These are phyloP conservation scores for Chaetodon trifasciatus DNA, from an alignment of 2,797 vertebrate genomes.

Conservation along the genomic window DNA sequence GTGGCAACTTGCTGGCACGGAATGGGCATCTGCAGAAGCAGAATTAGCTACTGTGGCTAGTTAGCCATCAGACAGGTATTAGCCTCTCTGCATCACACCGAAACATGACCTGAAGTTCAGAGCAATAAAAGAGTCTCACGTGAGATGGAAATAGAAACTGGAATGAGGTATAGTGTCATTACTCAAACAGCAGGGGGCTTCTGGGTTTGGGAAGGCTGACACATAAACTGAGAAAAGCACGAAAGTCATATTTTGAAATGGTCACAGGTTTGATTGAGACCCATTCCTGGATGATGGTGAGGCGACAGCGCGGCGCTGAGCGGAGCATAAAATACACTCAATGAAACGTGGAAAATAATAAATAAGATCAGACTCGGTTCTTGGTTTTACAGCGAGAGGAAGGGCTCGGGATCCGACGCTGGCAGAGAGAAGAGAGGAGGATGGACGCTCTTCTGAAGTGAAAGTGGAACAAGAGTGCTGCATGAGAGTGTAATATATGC, in stretches of 20 bases:
- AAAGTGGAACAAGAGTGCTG: constrained; percentile 27
- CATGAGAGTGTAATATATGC: constrained; percentile 38
- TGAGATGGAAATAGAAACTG: constrained; percentile 58
- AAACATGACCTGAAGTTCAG: constrained; percentile 45
- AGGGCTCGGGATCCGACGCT: constrained; percentile 3
- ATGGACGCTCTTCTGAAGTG: constrained; percentile 15
- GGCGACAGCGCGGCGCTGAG: constrained; percentile 14
- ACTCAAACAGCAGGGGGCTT: constrained; percentile 41
- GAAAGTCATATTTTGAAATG: constrained; percentile 24
- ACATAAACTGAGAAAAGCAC: constrained; percentile 25
- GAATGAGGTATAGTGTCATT: constrained; percentile 49
- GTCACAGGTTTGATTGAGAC: constrained; percentile 53
- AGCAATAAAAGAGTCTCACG: constrained; percentile 61
- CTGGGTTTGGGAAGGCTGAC: constrained; percentile 29
- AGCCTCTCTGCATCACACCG: constrained; percentile 48
- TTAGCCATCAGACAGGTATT: constrained; percentile 38
- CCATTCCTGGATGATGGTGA: constrained; percentile 64
- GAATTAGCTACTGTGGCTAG: constrained; percentile 39
- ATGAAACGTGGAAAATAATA: constrained; percentile 56
- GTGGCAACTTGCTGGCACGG: constrained; percentile 45
- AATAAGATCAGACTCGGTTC: constrained; percentile 42
- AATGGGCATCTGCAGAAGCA: constrained; percentile 29
- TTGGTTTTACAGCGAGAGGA: constrained; percentile 6
- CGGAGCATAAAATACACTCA: constrained; percentile 30
- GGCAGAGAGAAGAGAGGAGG: constrained; percentile 37